These are phyloP conservation scores for Pocota personata DNA, from an alignment of 2,888 invertebrate species.

Conservation along the genomic window DNA sequence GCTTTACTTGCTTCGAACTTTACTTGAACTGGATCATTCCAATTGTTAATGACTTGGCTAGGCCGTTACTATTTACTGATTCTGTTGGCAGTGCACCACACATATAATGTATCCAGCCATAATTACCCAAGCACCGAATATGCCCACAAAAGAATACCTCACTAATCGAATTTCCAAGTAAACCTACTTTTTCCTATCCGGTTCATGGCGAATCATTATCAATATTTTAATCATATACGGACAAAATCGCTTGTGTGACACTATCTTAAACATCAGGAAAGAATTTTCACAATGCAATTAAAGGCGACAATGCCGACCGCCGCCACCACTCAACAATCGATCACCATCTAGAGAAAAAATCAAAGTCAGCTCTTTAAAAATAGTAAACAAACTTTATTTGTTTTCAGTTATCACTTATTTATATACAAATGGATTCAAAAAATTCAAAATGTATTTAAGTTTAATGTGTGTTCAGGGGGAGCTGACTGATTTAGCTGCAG, in stretches of 20 bases:
- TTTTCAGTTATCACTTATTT: constrained; percentile 65
- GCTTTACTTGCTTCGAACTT: too few relatives aligned
- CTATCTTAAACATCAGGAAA: neutral
- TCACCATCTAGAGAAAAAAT: neutral
- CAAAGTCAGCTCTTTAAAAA: constrained; percentile 48
- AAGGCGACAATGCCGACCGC: neutral
- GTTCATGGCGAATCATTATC: too few relatives aligned
- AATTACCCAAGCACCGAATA: too few relatives aligned
- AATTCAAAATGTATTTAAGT: constrained; percentile 60
- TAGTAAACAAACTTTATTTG: constrained; percentile 73
- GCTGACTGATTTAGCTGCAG: neutral
- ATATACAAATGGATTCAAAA: constrained; percentile 64
- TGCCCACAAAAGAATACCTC: too few relatives aligned
- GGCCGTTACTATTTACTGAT: too few relatives aligned
- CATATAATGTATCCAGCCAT: too few relatives aligned
- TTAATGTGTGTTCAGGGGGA: constrained; percentile 2
- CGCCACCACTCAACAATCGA: neutral
- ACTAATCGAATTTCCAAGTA: too few relatives aligned
- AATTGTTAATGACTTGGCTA: too few relatives aligned
- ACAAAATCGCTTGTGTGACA: neutral
- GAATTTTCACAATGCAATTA: neutral
- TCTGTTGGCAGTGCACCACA: too few relatives aligned
- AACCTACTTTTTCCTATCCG: too few relatives aligned
- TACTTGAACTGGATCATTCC: too few relatives aligned
- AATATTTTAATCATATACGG: neutral